Evolutionary conservation across 2,113 vertebrate species (phyloP), one percentile per base, ranked within the genome.

Genomic region (Isichthys henryi): DNA sequence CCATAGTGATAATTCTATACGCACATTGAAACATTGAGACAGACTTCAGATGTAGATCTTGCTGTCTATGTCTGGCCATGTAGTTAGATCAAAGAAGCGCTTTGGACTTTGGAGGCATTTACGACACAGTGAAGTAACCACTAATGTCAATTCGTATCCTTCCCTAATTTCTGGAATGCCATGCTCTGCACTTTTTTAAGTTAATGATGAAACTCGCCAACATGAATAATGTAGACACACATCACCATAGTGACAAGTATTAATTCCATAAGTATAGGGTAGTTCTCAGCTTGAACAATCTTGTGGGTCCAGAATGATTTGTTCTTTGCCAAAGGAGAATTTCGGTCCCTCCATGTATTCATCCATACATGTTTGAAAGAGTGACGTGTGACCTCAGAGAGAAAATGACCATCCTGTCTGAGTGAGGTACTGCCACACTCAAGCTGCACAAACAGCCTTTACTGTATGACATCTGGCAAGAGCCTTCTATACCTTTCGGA

Each of bases 91-190:
- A 85, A 87, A 90, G 85, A 62, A 87, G 50, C 19, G 5, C 70
- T 77, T 77, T 89, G 45, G 85, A 85, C 49, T 74, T 74, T 15
- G 15, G 53, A 91, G 80, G 84, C 35, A 84, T 91, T 94, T 94
- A 92, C 92, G 89, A 91, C 46, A 89, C 88, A 92, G 84, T 91
- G 89, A 90, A 82, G 46, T 86, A 89, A 92, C 90, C 88, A 74
- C 88, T 70, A 70, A 88, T 10, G 89, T 70, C 80, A 74, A 86
- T 90, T 66, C 45, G 82, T 91, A 88, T 52, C 52, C 90, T 90
- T 84, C 90, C 49, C 89, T 91, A 89, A 88, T 88, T 83, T 89
- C 52, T 90, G 90, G 86, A 90, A 91, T 92, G 90, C 53, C 88
- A 87, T 46, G 52, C 83, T 27, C 4, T 88, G 53, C 21, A 82